Conservation (phyloP, 2,888 invertebrate species). For the Eupithecia pulchellata region DNA sequence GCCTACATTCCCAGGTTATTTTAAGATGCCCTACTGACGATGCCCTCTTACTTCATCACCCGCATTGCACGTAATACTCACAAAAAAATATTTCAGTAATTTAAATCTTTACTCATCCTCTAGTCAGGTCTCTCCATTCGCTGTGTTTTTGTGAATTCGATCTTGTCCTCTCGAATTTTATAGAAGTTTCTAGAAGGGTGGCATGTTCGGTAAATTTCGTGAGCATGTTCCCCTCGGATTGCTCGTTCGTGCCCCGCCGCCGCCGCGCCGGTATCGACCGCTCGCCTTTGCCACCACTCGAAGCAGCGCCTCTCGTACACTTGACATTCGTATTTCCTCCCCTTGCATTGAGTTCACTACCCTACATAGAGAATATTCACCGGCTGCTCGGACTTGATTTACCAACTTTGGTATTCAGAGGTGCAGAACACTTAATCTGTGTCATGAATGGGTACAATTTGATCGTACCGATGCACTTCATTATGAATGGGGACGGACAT, state of each 20-base stretch:
- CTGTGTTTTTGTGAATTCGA: not conserved
- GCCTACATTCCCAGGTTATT: constrained; percentile 73
- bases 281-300: constrained; percentile 49
- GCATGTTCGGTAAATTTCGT: constrained; percentile 22
- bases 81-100: not conserved
- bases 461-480: not conserved
- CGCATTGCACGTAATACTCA: constrained; percentile 16
- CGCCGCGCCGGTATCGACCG: constrained; percentile 57
- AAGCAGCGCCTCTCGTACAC: constrained; percentile 62
- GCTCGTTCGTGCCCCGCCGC: constrained; percentile 14
- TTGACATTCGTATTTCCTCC: constrained; percentile 65
- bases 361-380: constrained; percentile 38
- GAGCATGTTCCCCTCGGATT: constrained; percentile 18
- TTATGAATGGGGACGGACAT: not conserved
- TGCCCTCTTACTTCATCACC: constrained; percentile 58
- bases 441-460: not conserved
- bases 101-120: not conserved
- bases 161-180: not conserved
- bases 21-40: constrained; percentile 76
- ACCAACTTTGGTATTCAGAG: not conserved
- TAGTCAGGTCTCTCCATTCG: not conserved
- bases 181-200: constrained; percentile 2
- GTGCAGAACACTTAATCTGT: not conserved
- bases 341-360: constrained; percentile 56
- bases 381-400: constrained; percentile 12